Conservation (phyloP, 2,888 invertebrate genomes). For the Anoplius nigerrimus region DNA sequence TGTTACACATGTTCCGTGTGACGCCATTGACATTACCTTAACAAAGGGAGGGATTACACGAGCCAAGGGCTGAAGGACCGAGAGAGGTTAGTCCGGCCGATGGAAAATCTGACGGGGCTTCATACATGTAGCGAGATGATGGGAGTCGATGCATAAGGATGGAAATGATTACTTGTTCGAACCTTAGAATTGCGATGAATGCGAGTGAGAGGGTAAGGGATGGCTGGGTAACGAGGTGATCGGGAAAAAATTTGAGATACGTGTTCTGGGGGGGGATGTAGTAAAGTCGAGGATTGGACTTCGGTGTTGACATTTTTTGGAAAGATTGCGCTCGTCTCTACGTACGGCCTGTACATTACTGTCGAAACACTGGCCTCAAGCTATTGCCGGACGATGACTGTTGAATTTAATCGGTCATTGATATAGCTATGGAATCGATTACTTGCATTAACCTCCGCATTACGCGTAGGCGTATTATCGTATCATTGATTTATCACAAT, state of each 20-base stretch:
- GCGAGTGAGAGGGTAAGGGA: neutral
- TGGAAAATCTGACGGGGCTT: neutral
- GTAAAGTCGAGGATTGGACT: neutral
- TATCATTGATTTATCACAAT: constrained; percentile 56
- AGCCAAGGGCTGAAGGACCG: neutral
- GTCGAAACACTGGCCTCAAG: constrained; percentile 32
- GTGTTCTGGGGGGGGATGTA: no score
- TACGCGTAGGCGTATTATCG: constrained; percentile 48
- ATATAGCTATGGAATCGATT: constrained; percentile 53
- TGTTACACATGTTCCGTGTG: constrained; percentile 50
- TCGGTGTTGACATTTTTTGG: neutral
- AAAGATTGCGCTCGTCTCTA: constrained; percentile 14
- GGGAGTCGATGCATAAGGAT: neutral
- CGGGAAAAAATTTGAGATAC: neutral
- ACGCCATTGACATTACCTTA: constrained; percentile 51
- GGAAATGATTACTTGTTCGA: neutral
- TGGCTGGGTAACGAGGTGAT: neutral
- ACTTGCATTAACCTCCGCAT: constrained; percentile 46
- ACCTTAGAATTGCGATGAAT: no score
- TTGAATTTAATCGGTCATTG: constrained; percentile 50
- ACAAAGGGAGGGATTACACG: constrained; percentile 3
- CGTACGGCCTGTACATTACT: constrained; percentile 21
- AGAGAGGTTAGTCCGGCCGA: neutral
- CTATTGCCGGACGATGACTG: constrained; percentile 38
- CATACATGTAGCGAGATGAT: no score